A percentile compares a stretch with the other conserved stretches of the same genome.
These are phyloP conservation scores for Acrobasis repandana DNA, from an alignment of 2,888 invertebrate genomes.

Conservation along the genomic window DNA sequence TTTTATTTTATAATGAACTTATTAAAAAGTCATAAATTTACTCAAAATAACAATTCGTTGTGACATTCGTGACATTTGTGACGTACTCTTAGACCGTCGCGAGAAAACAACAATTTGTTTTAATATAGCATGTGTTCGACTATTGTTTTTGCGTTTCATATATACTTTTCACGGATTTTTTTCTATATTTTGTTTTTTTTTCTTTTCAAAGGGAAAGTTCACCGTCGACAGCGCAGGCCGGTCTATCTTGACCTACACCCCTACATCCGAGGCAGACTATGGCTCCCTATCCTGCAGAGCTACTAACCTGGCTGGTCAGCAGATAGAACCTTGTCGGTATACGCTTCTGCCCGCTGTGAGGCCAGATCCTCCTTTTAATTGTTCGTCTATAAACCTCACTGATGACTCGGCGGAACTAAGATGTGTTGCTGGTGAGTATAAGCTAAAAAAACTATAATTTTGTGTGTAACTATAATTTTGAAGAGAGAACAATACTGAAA, in stretches of 20 bases:
- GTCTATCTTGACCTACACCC: constrained; percentile 89
- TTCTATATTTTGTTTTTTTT: too few species aligned
- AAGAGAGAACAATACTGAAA: too few species aligned
- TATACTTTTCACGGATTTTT: too few species aligned
- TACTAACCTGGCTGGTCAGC: constrained; percentile 87
- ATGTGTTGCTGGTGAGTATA: constrained; percentile 81
- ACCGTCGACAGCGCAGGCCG: constrained; percentile 76
- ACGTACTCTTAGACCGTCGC: too few species aligned
- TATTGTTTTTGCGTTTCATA: too few species aligned
- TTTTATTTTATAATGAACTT: too few species aligned
- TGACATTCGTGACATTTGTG: too few species aligned
- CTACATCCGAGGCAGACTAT: constrained; percentile 89
- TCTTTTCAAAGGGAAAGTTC: constrained; percentile 75
- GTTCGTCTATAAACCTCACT: constrained; percentile 90
- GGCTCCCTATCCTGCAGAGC: constrained; percentile 90
- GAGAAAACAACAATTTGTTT: too few species aligned
- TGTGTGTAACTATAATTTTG: too few species aligned
- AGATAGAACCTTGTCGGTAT: constrained; percentile 88
- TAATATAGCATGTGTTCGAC: too few species aligned
- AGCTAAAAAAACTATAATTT: background rate
- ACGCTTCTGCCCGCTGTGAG: constrained; percentile 89
- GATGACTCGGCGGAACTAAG: constrained; percentile 89
- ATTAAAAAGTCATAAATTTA: too few species aligned
- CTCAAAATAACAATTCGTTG: too few species aligned
- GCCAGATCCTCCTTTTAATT: constrained; percentile 90